phyloP scores from a whole-genome alignment of 2,797 vertebrate genomes.

The Hyperoplus lanceolatus region DNA sequence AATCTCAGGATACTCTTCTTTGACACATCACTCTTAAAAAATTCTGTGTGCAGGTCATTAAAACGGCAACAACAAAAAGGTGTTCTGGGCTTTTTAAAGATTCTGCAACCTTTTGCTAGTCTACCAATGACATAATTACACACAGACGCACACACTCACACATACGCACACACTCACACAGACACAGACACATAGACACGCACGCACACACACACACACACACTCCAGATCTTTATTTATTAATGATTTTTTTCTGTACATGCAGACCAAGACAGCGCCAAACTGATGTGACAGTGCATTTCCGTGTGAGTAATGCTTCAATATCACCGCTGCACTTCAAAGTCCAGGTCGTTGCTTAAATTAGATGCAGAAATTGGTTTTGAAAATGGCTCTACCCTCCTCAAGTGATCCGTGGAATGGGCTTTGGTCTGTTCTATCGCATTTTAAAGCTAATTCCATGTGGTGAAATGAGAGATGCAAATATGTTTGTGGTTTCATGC shows the following conservation, averaged over 20 bases:
- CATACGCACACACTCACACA: neutral
- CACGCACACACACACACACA: neutral
- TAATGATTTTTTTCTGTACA: constrained; percentile 18
- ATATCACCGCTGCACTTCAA: constrained; percentile 47
- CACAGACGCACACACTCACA: constrained; percentile 10
- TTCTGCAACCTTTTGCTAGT: neutral
- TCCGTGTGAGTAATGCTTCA: constrained; percentile 56
- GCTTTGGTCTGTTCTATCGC: constrained; percentile 63
- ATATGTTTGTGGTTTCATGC: constrained; percentile 77
- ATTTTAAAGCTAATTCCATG: constrained; percentile 75
- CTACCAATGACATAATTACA: neutral
- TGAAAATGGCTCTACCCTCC: constrained; percentile 55
- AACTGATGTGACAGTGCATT: constrained; percentile 38
- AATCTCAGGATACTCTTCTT: too few relatives aligned
- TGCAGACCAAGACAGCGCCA: constrained; percentile 21
- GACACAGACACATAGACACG: too few relatives aligned
- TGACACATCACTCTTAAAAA: neutral
- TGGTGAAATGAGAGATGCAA: constrained; percentile 69
- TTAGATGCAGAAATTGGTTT: constrained; percentile 60
- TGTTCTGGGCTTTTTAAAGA: neutral
- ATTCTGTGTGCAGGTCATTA: neutral
- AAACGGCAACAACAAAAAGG: neutral
- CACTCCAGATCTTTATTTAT: constrained; percentile 35
- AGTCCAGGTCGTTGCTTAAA: constrained; percentile 45
- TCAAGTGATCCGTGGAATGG: constrained; percentile 63